phyloP scores from a whole-genome alignment of 1,140 invertebrate species.

The Musca vetustissima region DNA sequence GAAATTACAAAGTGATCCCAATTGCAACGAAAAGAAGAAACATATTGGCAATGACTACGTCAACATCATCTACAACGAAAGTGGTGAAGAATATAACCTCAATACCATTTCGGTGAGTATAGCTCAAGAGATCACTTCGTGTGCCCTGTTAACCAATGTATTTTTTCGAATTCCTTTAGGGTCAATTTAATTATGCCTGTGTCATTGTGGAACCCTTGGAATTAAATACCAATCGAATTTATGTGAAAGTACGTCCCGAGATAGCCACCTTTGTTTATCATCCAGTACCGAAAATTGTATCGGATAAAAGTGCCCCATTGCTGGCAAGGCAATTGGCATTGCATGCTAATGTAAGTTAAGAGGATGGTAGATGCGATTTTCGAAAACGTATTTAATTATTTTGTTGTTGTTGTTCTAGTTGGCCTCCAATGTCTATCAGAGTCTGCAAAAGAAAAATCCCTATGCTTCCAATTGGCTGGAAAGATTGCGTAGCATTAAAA shows the following conservation, averaged over 20 bases:
- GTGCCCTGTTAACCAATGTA: not conserved
- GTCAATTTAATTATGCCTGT: conserved; percentile 92
- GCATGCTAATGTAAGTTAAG: conserved; percentile 82
- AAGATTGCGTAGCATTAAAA: conserved; percentile 84
- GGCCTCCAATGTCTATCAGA: conserved; percentile 82
- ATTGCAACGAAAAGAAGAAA: conserved; percentile 88
- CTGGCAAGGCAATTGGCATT: conserved; percentile 88
- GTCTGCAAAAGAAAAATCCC: conserved; percentile 69
- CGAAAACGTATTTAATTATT: conserved; percentile 4
- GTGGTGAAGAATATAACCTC: conserved; percentile 87
- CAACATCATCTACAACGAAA: conserved; percentile 97
- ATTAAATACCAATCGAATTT: conserved; percentile 82
- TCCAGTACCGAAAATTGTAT: conserved; percentile 81
- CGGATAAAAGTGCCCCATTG: conserved; percentile 84
- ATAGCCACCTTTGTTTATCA: conserved; percentile 76
- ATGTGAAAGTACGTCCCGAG: conserved; percentile 83
- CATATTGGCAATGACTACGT: conserved; percentile 98
- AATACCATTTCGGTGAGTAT: conserved; percentile 77
- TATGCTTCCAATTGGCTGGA: conserved; percentile 96
- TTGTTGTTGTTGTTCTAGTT: too few relatives aligned
- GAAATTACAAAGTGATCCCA: conserved; percentile 79
- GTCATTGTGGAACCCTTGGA: conserved; percentile 91
- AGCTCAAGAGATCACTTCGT: not conserved
- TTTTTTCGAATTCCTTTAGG: conserved; percentile 59
- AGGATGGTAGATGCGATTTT: not conserved